A percentile compares a stretch with the other conserved stretches of the same genome.
phyloP scores from a whole-genome alignment of 2,113 vertebrate genomes.

The Plestiodon gilberti region DNA sequence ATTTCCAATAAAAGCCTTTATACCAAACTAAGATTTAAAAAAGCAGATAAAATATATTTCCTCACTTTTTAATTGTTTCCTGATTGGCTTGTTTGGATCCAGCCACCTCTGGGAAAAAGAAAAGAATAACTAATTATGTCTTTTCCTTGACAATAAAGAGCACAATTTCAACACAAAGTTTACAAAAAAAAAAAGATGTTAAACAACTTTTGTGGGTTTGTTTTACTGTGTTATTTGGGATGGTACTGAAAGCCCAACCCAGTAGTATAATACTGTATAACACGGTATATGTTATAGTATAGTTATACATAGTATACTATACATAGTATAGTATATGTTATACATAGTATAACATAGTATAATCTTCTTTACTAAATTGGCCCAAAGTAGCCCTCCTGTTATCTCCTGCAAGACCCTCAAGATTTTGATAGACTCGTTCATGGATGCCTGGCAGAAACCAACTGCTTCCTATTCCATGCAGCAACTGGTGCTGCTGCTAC shows the following conservation, averaged over 20 bases:
- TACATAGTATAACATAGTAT: too few relatives aligned
- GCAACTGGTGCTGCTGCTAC: too few relatives aligned
- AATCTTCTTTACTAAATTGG: background rate
- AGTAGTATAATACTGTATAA: too few relatives aligned
- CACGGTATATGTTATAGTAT: too few relatives aligned
- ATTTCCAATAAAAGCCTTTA: constrained; percentile 34
- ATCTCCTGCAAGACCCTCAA: background rate
- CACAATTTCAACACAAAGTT: background rate
- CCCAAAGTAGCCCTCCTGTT: background rate
- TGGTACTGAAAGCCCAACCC: background rate
- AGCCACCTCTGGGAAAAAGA: constrained; percentile 92
- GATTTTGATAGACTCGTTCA: background rate
- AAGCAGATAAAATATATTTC: constrained; percentile 70
- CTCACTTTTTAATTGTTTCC: constrained; percentile 99
- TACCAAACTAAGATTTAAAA: constrained; percentile 16
- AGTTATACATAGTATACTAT: too few relatives aligned
- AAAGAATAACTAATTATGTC: constrained; percentile 54
- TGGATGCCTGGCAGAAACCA: background rate
- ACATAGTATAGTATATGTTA: too few relatives aligned
- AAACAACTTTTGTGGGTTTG: background rate
- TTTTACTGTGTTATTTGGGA: constrained; percentile 11
- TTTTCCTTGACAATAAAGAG: background rate
- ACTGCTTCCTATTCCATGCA: background rate
- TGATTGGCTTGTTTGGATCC: constrained; percentile 97
- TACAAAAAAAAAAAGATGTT: background rate